A percentile compares a stretch with the other conserved stretches of the same genome.
These are phyloP conservation scores for Centropus bengalensis DNA, from an alignment of 2,113 vertebrate genomes.

Conservation along the genomic window DNA sequence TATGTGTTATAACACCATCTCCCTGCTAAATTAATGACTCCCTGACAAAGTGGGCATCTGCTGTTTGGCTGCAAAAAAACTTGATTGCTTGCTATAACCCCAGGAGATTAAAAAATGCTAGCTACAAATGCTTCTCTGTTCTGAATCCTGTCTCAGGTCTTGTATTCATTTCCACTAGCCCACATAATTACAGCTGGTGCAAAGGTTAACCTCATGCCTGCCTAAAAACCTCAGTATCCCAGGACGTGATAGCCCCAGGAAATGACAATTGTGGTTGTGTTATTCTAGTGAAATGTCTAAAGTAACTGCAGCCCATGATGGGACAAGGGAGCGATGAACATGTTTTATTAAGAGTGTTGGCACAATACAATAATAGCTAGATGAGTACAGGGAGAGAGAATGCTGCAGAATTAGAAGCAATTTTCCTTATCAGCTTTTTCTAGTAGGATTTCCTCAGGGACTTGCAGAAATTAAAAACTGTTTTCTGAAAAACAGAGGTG, in stretches of 20 bases:
- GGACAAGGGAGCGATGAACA: not conserved
- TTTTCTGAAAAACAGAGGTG: not conserved
- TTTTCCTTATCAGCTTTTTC: not conserved
- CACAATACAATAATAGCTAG: not conserved
- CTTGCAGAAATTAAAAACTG: not conserved
- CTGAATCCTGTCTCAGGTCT: not conserved
- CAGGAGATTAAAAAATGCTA: not conserved
- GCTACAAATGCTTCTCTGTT: not conserved
- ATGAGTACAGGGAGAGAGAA: not conserved
- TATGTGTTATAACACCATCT: not conserved
- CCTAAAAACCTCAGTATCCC: not conserved
- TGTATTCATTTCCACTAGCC: not conserved
- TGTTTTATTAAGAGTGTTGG: not conserved
- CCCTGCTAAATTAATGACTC: not conserved
- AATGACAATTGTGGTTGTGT: not conserved
- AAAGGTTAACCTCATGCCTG: slow-evolving; percentile 2
- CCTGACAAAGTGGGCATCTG: not conserved
- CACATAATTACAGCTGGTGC: not conserved
- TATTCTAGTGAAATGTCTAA: not conserved
- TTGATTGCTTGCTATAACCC: not conserved
- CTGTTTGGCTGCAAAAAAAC: not conserved
- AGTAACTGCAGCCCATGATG: not conserved
- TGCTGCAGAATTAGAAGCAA: not conserved
- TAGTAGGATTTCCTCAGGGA: not conserved
- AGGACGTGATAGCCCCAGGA: not conserved